Conservation (phyloP, 2,888 invertebrate species). For the Yponomeuta malinellus region DNA sequence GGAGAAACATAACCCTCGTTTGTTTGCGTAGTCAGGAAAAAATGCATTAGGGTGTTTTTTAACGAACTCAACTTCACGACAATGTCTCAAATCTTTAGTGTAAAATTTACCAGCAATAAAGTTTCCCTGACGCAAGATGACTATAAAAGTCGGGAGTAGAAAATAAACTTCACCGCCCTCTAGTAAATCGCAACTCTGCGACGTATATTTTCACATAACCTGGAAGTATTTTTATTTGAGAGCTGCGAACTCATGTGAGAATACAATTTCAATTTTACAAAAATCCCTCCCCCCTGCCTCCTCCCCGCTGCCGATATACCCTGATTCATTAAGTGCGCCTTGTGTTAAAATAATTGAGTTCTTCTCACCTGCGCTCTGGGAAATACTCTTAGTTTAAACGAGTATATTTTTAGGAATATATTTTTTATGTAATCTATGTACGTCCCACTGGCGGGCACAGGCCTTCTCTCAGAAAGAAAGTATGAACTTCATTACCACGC, state of each 20-base stretch:
- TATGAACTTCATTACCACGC: too few species aligned
- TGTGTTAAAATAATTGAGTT: not conserved
- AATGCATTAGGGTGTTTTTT: too few species aligned
- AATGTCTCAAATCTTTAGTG: too few species aligned
- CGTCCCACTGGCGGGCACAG: too few species aligned
- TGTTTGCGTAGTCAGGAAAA: too few species aligned
- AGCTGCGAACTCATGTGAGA: not conserved
- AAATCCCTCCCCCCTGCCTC: not conserved
- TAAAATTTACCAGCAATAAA: too few species aligned
- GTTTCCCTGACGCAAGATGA: too few species aligned
- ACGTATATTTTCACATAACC: not conserved
- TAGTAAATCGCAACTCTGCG: not conserved
- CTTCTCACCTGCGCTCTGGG: not conserved
- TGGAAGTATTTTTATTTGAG: not conserved
- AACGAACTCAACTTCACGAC: too few species aligned
- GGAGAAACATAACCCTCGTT: too few species aligned
- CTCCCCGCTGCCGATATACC: not conserved
- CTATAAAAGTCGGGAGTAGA: not conserved
- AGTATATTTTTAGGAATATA: too few species aligned
- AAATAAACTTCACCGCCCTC: not conserved
- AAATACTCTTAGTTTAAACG: not conserved
- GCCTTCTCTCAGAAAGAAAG: too few species aligned
- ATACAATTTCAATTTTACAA: conserved; percentile 2
- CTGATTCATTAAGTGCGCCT: not conserved
- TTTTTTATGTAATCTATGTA: too few species aligned